phyloP scores from a whole-genome alignment of 2,797 vertebrate species.

The Molothrus ater region DNA sequence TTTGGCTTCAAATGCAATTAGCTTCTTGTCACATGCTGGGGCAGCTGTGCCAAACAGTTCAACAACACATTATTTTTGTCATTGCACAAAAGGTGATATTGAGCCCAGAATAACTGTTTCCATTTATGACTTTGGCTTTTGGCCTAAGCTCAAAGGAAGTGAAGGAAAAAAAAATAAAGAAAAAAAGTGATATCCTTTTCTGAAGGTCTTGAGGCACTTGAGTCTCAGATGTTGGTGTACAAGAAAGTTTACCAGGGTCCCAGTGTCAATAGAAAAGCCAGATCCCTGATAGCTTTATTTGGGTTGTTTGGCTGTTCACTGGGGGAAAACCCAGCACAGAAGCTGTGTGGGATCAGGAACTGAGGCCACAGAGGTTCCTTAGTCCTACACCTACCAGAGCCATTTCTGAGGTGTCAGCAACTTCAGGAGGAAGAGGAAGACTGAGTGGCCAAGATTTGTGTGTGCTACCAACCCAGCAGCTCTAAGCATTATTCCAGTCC shows the following conservation, averaged over 20 bases:
- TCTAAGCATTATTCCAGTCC: neutral
- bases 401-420: neutral
- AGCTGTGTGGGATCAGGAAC: neutral
- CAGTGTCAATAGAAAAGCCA: neutral
- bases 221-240: neutral
- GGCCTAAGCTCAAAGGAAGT: constrained; percentile 50
- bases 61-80: constrained; percentile 67
- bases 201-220: constrained; percentile 41
- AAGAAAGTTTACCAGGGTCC: neutral
- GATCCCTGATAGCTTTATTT: neutral
- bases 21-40: constrained; percentile 53
- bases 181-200: constrained; percentile 33
- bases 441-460: neutral
- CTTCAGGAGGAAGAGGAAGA: neutral
- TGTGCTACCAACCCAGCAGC: neutral
- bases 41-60: constrained; percentile 54
- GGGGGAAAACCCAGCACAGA: neutral
- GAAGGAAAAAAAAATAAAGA: neutral
- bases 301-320: neutral
- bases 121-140: constrained; percentile 59
- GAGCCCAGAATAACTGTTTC: constrained; percentile 49
- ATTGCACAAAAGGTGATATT: constrained; percentile 66
- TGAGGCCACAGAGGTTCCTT: neutral
- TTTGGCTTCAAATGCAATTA: constrained; percentile 61
- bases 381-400: neutral